These are phyloP conservation scores for Petrosia ficiformis DNA, from an alignment of 37 sponge, comb jelly and placozoan genomes.

Conservation along the genomic window DNA sequence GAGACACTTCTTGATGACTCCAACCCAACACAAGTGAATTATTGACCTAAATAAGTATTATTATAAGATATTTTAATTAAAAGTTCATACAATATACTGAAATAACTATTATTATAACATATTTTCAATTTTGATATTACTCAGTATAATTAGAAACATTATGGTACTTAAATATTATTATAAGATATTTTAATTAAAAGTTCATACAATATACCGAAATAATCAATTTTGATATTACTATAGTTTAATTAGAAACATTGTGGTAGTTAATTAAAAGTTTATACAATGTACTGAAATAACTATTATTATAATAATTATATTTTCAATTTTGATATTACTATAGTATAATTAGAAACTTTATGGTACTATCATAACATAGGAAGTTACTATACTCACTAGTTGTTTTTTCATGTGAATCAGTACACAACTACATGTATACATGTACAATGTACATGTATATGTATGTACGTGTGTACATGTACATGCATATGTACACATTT, in stretches of 20 bases:
- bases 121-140: neutral
- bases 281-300: no score
- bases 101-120: neutral
- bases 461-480: no score
- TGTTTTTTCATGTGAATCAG: no score
- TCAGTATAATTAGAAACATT: neutral
- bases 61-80: no score
- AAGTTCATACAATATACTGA: no score
- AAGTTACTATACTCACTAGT: no score
- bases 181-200: no score
- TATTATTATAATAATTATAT: neutral
- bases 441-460: no score
- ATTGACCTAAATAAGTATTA: conserved; percentile 46
- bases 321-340: neutral
- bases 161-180: neutral
- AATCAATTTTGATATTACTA: neutral
- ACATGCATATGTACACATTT: no score
- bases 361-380: neutral
- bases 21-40: conserved; percentile 51
- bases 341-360: neutral
- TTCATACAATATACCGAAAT: no score
- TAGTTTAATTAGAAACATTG: neutral
- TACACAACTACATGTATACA: no score
- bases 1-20: conserved; percentile 46
- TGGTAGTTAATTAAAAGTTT: no score